Conservation (phyloP, 2,888 invertebrate species). For the Osmoderma eremita region DNA sequence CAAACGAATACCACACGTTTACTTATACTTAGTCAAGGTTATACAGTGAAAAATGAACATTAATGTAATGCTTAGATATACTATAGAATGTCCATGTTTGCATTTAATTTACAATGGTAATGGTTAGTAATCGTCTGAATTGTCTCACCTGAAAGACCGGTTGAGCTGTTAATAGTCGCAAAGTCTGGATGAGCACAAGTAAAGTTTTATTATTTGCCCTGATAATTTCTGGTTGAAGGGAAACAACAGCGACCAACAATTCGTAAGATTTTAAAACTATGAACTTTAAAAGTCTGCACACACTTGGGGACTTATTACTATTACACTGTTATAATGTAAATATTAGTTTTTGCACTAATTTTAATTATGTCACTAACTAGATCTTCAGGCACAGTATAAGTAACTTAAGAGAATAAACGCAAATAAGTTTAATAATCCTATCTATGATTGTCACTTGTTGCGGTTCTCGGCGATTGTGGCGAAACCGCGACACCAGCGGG, state of each 20-base stretch:
- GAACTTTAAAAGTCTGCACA: background rate
- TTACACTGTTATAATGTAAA: slow-evolving; percentile 6
- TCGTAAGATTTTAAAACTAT: background rate
- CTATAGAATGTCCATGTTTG: background rate
- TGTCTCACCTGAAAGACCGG: slow-evolving; percentile 57
- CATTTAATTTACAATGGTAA: slow-evolving; percentile 42
- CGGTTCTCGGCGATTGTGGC: slow-evolving; percentile 21
- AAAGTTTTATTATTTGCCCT: slow-evolving; percentile 13
- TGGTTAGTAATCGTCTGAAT: slow-evolving; percentile 48
- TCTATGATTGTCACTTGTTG: slow-evolving; percentile 33
- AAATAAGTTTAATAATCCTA: slow-evolving; percentile 19
- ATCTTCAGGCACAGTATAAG: slow-evolving; percentile 9
- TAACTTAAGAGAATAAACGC: slow-evolving; percentile 3
- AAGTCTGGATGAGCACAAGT: slow-evolving; percentile 22
- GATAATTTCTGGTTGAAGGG: background rate
- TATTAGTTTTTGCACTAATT: slow-evolving; percentile 10
- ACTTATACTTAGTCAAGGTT: no score
- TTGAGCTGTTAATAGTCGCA: slow-evolving; percentile 47
- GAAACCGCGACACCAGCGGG: slow-evolving; percentile 38
- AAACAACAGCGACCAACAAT: background rate
- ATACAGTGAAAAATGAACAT: no score
- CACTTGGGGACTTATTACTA: background rate
- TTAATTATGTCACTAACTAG: slow-evolving; percentile 14
- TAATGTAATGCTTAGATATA: background rate
- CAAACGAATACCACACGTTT: no score